phyloP scores from a whole-genome alignment of 2,888 invertebrate genomes.

The Amiota minor region DNA sequence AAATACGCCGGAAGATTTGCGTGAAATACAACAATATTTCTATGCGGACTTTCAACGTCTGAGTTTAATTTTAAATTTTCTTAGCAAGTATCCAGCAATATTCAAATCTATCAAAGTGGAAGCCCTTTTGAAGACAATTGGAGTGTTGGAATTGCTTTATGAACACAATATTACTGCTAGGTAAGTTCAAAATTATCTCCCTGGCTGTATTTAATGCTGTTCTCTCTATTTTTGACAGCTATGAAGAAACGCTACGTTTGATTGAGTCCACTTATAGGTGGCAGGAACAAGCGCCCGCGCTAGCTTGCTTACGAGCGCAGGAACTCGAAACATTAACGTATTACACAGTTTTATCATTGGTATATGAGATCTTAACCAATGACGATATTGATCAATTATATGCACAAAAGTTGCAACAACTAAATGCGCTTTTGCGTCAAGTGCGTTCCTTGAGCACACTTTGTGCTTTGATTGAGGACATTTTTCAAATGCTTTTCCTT shows the following conservation, averaged over 20 bases:
- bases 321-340: conserved; percentile 67
- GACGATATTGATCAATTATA: conserved; percentile 46
- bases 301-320: conserved; percentile 53
- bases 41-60: conserved; percentile 68
- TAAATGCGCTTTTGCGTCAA: conserved; percentile 65
- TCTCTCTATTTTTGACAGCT: conserved; percentile 44
- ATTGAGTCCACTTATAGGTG: conserved; percentile 61
- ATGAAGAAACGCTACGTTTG: conserved; percentile 59
- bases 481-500: conserved; percentile 68
- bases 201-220: neutral
- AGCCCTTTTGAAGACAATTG: conserved; percentile 53
- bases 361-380: conserved; percentile 62
- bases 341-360: conserved; percentile 62
- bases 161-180: conserved; percentile 52
- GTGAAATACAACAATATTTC: conserved; percentile 65
- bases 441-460: conserved; percentile 62
- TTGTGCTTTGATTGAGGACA: conserved; percentile 66
- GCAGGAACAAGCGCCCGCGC: conserved; percentile 58
- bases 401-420: conserved; percentile 54
- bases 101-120: conserved; percentile 56
- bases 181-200: conserved; percentile 32
- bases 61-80: conserved; percentile 55
- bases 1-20: conserved; percentile 50
- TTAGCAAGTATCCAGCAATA: conserved; percentile 50
- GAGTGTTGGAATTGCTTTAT: conserved; percentile 56